phyloP scores from a whole-genome alignment of 2,113 vertebrate genomes.

The Hippocampus comes region DNA sequence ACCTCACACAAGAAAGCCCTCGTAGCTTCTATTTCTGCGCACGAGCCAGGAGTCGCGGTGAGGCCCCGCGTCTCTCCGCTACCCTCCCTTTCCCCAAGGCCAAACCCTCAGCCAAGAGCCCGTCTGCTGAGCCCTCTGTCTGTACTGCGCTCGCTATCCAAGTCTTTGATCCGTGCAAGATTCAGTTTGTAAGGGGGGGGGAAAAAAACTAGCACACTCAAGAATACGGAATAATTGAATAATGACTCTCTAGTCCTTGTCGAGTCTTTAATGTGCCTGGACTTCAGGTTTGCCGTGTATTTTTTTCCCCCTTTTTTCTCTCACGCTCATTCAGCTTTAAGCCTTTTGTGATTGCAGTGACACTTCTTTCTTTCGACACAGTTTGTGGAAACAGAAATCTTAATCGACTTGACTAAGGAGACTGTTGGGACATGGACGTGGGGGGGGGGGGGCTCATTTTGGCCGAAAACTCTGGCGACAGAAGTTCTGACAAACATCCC shows the following conservation, averaged over 20 bases:
- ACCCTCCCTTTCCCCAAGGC: conserved; percentile 54
- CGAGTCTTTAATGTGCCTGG: conserved; percentile 48
- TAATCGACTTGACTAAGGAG: no score
- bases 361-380: conserved; percentile 60
- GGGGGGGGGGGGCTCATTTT: no score
- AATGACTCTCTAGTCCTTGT: conserved; percentile 21
- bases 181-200: conserved; percentile 16
- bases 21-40: conserved; percentile 51
- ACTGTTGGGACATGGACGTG: no score
- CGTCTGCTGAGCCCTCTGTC: conserved; percentile 55
- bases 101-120: conserved; percentile 57
- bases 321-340: conserved; percentile 53
- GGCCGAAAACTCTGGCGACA: no score
- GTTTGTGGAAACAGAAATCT: conserved; percentile 50
- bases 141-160: conserved; percentile 40
- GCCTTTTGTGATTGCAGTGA: conserved; percentile 59
- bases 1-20: conserved; percentile 51
- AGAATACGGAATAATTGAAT: conserved; percentile 33
- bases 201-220: conserved; percentile 18
- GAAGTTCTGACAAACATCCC: neutral
- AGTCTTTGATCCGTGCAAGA: conserved; percentile 45
- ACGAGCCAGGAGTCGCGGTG: conserved; percentile 49
- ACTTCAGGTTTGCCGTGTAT: conserved; percentile 50
- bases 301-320: conserved; percentile 45
- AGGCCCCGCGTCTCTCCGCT: conserved; percentile 37